Conservation (phyloP, 2,797 vertebrate genomes). For the Balearica regulorum region DNA sequence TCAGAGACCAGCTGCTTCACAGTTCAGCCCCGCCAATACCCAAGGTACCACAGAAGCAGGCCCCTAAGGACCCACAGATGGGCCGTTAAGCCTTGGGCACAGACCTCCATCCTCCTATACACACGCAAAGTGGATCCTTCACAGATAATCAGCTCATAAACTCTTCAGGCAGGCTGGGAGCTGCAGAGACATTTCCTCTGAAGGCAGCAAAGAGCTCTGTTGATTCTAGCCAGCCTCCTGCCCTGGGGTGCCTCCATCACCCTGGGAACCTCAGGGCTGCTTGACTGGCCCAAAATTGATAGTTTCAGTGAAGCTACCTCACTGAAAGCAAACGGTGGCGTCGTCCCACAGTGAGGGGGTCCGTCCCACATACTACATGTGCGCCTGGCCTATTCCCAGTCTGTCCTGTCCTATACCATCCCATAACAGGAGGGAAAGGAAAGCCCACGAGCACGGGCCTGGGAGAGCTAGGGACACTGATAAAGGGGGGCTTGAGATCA, state of each 20-base stretch:
- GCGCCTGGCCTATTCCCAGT: background rate
- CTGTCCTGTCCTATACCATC: background rate
- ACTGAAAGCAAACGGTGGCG: background rate
- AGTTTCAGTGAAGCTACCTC: background rate
- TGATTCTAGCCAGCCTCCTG: background rate
- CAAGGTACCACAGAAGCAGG: background rate
- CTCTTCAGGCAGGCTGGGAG: background rate
- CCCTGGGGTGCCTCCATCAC: background rate
- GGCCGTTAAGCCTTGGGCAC: background rate
- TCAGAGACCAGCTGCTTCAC: background rate
- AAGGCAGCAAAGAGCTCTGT: background rate
- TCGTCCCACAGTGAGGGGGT: fast-evolving
- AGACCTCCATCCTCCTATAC: background rate
- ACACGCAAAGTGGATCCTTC: background rate
- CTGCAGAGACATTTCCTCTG: background rate
- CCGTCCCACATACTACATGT: background rate
- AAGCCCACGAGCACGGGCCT: background rate
- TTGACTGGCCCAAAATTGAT: background rate
- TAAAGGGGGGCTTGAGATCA: background rate
- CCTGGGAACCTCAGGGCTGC: background rate
- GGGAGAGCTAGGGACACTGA: background rate
- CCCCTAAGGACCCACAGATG: background rate
- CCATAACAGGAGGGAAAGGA: background rate
- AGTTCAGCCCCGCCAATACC: background rate
- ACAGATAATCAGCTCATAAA: background rate